Conservation (phyloP, 2,888 invertebrate species). For the Trichogramma dendrolimi region DNA sequence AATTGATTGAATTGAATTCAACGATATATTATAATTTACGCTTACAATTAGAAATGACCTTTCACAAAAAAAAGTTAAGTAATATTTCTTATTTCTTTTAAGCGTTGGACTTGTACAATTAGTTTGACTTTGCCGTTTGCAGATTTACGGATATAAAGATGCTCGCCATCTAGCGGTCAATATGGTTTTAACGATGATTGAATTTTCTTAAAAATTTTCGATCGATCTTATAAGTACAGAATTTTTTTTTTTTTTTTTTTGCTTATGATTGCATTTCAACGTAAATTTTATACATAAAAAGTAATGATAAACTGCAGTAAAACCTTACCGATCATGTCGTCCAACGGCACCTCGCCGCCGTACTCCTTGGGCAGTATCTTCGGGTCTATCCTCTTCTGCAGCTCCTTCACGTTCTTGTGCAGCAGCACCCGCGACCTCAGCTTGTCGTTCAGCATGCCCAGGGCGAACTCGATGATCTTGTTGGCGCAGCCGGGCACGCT, state of each 20-base stretch:
- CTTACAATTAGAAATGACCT: no score
- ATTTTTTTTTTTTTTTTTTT: not conserved
- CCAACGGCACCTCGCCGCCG: conserved; percentile 76
- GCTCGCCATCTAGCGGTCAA: no score
- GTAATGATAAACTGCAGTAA: not conserved
- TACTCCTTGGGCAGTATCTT: conserved; percentile 82
- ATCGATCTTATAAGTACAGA: not conserved
- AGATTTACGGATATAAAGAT: no score
- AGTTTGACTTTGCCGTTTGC: no score
- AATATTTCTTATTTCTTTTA: no score
- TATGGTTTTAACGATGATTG: not conserved
- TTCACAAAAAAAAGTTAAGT: no score
- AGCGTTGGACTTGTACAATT: no score
- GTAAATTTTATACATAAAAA: not conserved
- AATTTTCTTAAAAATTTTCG: not conserved
- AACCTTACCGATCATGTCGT: conserved; percentile 71
- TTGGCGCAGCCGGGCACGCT: conserved; percentile 79
- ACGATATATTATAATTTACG: no score
- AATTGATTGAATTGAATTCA: no score
- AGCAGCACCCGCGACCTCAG: conserved; percentile 74
- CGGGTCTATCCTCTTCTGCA: conserved; percentile 67
- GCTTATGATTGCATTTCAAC: not conserved
- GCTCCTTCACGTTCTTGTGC: conserved; percentile 70
- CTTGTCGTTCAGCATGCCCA: conserved; percentile 79
- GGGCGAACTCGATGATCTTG: conserved; percentile 77